A percentile compares a stretch with the other conserved stretches of the same genome.
Conservation (phyloP, 2,888 invertebrate species). For the Lordiphosa andalusiaca region DNA sequence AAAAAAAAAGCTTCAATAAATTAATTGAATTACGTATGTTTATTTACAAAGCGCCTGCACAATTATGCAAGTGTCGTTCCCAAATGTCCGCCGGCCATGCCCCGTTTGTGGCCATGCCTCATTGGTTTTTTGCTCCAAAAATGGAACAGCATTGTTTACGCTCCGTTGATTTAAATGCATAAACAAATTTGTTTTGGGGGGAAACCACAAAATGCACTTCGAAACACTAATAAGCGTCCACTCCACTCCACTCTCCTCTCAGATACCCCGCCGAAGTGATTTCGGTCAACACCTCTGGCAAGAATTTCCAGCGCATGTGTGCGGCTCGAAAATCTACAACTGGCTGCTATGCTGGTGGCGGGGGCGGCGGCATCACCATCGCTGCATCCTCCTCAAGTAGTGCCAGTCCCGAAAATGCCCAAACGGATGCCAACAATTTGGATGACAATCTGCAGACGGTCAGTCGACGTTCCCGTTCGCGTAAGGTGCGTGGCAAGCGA, state of each 20-base stretch:
- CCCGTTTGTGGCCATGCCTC: conserved; percentile 49
- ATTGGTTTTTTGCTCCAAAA: conserved; percentile 51
- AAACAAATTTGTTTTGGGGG: conserved; percentile 34
- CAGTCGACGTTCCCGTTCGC: conserved; percentile 86
- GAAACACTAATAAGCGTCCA: conserved; percentile 17
- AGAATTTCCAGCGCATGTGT: conserved; percentile 93
- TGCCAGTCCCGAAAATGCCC: conserved; percentile 61
- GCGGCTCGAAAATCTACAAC: conserved; percentile 89
- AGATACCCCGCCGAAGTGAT: conserved; percentile 94
- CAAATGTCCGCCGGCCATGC: conserved; percentile 14
- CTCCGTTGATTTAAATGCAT: conserved; percentile 58
- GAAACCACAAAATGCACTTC: conserved; percentile 49
- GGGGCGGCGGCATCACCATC: conserved; percentile 30
- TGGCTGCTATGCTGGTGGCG: conserved; percentile 68
- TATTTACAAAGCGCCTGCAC: conserved; percentile 60
- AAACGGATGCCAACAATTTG: conserved; percentile 76
- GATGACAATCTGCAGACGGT: conserved; percentile 84
- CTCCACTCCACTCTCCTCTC: neutral
- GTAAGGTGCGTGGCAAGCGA: conserved; percentile 90
- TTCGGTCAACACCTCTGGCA: conserved; percentile 93
- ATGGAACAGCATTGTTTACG: conserved; percentile 45
- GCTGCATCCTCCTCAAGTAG: conserved; percentile 46
- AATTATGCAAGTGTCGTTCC: conserved; percentile 70
- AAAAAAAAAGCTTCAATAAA: conserved; percentile 47
- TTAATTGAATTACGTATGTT: conserved; percentile 73